phyloP scores from a whole-genome alignment of 2,888 invertebrate species.

The Melitaea athalia region DNA sequence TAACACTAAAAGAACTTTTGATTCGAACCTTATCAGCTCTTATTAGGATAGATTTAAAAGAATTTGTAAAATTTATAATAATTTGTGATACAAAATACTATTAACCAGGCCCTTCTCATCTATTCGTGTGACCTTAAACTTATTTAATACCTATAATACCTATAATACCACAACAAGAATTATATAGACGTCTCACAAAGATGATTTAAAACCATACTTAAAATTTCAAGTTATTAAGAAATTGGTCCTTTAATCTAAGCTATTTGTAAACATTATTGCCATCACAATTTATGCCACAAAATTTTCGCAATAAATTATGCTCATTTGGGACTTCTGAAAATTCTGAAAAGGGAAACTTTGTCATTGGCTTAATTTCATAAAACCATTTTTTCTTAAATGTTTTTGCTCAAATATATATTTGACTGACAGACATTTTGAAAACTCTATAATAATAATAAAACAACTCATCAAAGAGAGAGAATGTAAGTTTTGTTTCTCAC shows the following conservation, averaged over 20 bases:
- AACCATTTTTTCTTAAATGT: background rate
- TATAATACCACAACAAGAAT: background rate
- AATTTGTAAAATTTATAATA: no score
- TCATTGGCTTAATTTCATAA: constrained; percentile 4
- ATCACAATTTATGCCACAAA: constrained; percentile 15
- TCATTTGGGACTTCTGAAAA: constrained; percentile 4
- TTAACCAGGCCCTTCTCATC: no score
- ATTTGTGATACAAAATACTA: no score
- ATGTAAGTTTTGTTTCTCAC: no score
- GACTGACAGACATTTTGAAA: no score
- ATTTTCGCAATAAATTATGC: constrained; percentile 18
- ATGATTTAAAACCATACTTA: background rate
- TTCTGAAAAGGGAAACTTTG: background rate
- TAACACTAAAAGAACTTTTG: no score
- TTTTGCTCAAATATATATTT: background rate
- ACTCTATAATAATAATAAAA: background rate
- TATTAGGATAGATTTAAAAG: no score
- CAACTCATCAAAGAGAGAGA: background rate
- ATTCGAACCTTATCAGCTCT: no score
- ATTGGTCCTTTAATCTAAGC: constrained; percentile 17
- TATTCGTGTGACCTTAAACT: no score
- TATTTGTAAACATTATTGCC: constrained; percentile 23
- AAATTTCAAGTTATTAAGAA: background rate
- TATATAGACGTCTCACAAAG: background rate
- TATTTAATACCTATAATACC: background rate